Evolutionary conservation across 2,797 vertebrate species (phyloP).

Genomic region (Anas flavirostris): DNA sequence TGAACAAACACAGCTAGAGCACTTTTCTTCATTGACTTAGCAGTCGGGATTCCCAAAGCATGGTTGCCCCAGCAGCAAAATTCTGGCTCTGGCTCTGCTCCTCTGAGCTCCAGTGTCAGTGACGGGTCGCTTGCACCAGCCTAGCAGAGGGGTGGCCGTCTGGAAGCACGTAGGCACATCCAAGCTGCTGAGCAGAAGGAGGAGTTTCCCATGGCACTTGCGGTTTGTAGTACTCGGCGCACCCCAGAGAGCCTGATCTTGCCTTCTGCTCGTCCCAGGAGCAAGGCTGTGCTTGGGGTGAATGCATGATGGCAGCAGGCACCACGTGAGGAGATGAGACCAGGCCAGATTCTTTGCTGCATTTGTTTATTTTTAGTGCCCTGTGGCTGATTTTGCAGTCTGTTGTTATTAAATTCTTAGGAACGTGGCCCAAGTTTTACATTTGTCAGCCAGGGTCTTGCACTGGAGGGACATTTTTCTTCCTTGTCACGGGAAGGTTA

Average conservation of each 20-base stretch:
- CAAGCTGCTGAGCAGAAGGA: not conserved
- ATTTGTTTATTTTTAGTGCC: constrained; percentile 65
- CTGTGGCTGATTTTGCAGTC: not conserved
- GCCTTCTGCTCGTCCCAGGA: not conserved
- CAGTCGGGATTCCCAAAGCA: not conserved
- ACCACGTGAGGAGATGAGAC: not conserved
- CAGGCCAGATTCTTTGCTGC: not conserved
- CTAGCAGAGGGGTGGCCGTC: no score
- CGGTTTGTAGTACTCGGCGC: not conserved
- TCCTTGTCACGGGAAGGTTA: not conserved
- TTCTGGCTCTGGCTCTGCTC: not conserved
- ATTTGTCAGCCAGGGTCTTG: not conserved
- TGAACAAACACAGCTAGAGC: accelerated
- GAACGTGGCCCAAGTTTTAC: not conserved
- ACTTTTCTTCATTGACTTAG: not conserved
- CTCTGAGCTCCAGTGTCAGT: not conserved
- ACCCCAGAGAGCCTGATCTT: not conserved
- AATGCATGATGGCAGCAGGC: not conserved
- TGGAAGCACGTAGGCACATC: not conserved
- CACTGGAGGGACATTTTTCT: not conserved
- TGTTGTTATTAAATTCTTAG: not conserved
- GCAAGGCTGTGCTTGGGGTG: not conserved
- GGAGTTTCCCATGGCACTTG: not conserved
- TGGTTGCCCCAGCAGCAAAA: not conserved
- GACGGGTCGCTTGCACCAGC: not conserved